Percentiles rank a stretch among this genome's conserved stretches.
These are phyloP conservation scores for Ceramica pisi DNA, from an alignment of 2,888 invertebrate species.

Conservation along the genomic window DNA sequence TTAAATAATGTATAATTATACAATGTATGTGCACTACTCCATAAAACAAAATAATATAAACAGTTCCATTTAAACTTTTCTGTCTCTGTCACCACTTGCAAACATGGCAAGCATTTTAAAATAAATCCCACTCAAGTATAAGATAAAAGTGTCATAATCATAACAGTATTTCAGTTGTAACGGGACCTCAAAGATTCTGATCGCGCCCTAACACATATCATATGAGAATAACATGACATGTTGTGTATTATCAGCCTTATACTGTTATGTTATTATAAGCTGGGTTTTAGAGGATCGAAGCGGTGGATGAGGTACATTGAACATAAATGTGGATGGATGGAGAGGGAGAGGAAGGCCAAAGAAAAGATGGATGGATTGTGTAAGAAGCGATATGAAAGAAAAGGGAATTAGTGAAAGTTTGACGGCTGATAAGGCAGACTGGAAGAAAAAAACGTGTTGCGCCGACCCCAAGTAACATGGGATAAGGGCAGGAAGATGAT, in stretches of 20 bases:
- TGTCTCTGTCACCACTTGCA: background rate
- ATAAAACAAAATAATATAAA: too few relatives aligned
- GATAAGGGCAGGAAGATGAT: too few relatives aligned
- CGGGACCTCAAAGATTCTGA: conserved; percentile 4
- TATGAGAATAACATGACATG: conserved; percentile 25
- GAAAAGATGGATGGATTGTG: too few relatives aligned
- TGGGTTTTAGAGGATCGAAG: background rate
- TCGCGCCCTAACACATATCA: conserved; percentile 20
- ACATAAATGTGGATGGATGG: too few relatives aligned
- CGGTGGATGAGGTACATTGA: background rate
- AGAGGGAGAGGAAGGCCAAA: too few relatives aligned
- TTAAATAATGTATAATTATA: too few relatives aligned
- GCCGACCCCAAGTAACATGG: too few relatives aligned
- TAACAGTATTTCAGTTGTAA: conserved; percentile 12
- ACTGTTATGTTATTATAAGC: conserved; percentile 19
- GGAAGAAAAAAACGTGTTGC: too few relatives aligned
- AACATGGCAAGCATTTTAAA: conserved; percentile 1
- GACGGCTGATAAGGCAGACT: too few relatives aligned
- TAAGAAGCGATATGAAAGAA: too few relatives aligned
- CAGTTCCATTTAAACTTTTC: background rate
- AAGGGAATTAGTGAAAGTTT: too few relatives aligned
- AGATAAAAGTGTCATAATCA: conserved; percentile 12
- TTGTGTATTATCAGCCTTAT: conserved; percentile 31
- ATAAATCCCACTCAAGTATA: background rate
- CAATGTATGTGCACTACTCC: too few relatives aligned